Base-by-base conservation (phyloP, 2,888 invertebrate species). In the Cantharis flavilabris region DNA sequence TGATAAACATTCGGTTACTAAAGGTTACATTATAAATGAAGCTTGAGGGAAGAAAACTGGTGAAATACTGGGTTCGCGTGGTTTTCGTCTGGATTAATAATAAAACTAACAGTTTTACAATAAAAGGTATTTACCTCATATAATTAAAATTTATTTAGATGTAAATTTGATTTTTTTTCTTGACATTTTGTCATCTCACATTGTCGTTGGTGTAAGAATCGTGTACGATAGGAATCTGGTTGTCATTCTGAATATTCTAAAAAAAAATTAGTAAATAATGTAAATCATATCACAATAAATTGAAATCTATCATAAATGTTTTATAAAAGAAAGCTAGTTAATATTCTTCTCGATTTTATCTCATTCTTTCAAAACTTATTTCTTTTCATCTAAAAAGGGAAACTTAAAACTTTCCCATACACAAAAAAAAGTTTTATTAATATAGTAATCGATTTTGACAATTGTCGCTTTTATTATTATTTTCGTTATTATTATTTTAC, bases 401-500 rank as follows among this genome's bases (percentile, higher is more conserved):
- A 26, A 26, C 69, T 62, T 70, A 49, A 70, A 65, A 72, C 70
- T 69, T 76, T 69, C 74, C 64, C 67, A 64, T 75, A 77, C 71
- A 78, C 76, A 75, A 72, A 73, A 71, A 76, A 78, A 78, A 78
- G 71, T 80, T 76, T 80, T 28, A 63, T 73, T 82, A 80, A 80
- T 49, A 67, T 82, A 79, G 81, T 81, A 84, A 86, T 84, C 85
- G 84, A 85, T 84, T 85, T 83, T 84, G 84, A 83, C 84, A 84
- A 80, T 83, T 84, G 83, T 86, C 83, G 85, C 84, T 84, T 86
- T 86, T 86, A 49, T 49, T 49, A 23, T 65, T 13, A 33, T 33
- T 33, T 33, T 33, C 33, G 33, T 33, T 86, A 86, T 83, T 84
- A 85, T 86, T 86, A 85, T 86, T 83, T 82, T 77, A 75, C 81